Evolutionary conservation across 1,140 invertebrate species (phyloP), one percentile per base, ranked within the genome.

Genomic region (Psix sp.): DNA sequence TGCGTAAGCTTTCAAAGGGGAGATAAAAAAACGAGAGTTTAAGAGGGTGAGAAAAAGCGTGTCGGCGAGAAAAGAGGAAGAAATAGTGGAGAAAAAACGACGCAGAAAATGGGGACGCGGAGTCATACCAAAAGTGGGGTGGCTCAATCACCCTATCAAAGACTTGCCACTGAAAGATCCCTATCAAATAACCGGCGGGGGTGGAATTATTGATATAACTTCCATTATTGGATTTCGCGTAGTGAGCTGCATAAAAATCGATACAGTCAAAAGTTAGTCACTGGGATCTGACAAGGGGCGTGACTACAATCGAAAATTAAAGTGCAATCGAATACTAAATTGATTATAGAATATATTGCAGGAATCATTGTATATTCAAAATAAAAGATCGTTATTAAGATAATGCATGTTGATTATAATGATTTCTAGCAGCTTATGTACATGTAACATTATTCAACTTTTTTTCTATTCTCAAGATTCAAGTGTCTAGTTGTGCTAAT

Each of bases 201-300:
- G 68, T 76, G 74, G 76, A 82, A 80, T 80, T 82, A 82, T 82
- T 77, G 76, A 78, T 82, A 82, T 77, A 79, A 76, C 74, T 73
- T 59, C 72, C 67, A 80, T 82, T 80, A 80, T 80, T 80, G 76
- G 70, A 78, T 80, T 80, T 62, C 43, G 40, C 49, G 70, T 60
- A 51, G 52, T 33, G 60, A 77, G 68, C 67, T 38, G 68, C 48
- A 73, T 79, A 80, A 81, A 82, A 40, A 70, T 70, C 39, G 57
- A 62, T 62, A 36, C 56, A 46, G 15, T 59, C 59, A 17, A 60
- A 65, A 72, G 38, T 72, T 38, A 14, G 10, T 18, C 42, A 52
- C n/a, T n/a, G n/a, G n/a, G n/a, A n/a, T n/a, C n/a, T n/a, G n/a
- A n/a, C n/a, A n/a, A n/a, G n/a, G n/a, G n/a, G n/a, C n/a, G n/a